Base-by-base conservation (phyloP, 92 coral and sea anemone species). In the Phenganax marumi region DNA sequence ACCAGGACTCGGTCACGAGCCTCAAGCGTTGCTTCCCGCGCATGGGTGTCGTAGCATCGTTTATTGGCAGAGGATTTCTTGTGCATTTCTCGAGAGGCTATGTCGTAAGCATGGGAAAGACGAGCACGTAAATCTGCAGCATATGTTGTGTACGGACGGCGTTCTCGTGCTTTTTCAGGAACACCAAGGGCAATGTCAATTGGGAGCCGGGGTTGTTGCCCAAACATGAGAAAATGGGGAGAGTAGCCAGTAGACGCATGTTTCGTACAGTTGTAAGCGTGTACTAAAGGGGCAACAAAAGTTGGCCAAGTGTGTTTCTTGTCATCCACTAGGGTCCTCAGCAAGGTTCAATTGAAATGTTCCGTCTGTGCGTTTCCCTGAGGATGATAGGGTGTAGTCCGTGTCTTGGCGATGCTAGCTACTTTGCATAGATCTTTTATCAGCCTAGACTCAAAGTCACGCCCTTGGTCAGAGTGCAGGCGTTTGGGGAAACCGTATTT, bases 361-460 rank as follows among this genome's bases (percentile, higher is more conserved):
- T 85, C 85, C 0, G 84, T 83, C 78, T 88, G 81, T 14, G 76
- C 81, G 51, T 84, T 88, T 12, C 88, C 90, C 48, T 84, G 90
- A 8, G 90, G 76, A 53, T 83, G 90, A 21, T 87, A 87, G 1
- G 85, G 90, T 12, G 84, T 87, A 48, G 85, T 87, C 69, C 85
- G 55, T 8, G 91, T 66, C 24, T 88, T 84, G 50, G 24, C 58
- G 23, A 84, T 84, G 18, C 81, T 60, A 63, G 80, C 73, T 8
- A 84, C 48, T 6, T 68, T 78, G 52, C 88, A 85, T 12, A 78
- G 25, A 50, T 85, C 88, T 0, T 26, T 54, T 21, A 85, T 76
- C 54, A 85, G 26, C 54, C 43, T 49, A 12, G 76, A 84, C 50
- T 84, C 83, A 47, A 75, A 75, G 57, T 84, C 82, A 7, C 75